A percentile compares a stretch with the other conserved stretches of the same genome.
Conservation (phyloP, 2,888 invertebrate genomes). For the Luperina testacea region DNA sequence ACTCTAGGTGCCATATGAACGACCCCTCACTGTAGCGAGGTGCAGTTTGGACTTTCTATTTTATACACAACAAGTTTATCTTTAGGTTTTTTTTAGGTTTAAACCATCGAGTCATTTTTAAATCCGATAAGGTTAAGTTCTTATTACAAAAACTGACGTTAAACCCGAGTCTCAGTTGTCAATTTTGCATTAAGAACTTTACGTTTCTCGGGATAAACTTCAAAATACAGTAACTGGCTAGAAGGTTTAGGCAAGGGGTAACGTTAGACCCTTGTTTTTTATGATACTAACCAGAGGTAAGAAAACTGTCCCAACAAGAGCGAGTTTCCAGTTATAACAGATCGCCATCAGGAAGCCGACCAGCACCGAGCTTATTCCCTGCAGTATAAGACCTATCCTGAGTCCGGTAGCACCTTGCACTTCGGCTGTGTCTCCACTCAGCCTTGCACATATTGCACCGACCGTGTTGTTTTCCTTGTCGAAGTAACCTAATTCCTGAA, state of each 20-base stretch:
- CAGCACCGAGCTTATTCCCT: slow-evolving; percentile 90
- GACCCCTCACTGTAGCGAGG: no score
- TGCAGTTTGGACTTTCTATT: background rate
- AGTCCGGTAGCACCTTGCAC: slow-evolving; percentile 92
- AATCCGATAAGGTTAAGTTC: no score
- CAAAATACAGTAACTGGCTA: no score
- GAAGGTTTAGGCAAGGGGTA: no score
- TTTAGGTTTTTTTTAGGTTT: no score
- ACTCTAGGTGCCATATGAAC: background rate
- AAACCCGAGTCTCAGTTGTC: no score
- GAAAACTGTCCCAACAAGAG: slow-evolving; percentile 90
- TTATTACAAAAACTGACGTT: no score
- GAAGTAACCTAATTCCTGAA: slow-evolving; percentile 91
- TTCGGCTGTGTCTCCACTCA: slow-evolving; percentile 91
- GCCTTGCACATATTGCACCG: slow-evolving; percentile 91
- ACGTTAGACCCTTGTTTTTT: no score
- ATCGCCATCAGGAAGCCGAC: slow-evolving; percentile 90
- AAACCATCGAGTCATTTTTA: no score
- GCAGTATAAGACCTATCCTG: slow-evolving; percentile 90
- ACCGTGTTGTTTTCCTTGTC: slow-evolving; percentile 91
- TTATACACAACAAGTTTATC: no score
- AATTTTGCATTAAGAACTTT: no score
- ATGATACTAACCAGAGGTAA: slow-evolving; percentile 89
- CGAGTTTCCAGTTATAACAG: slow-evolving; percentile 91
- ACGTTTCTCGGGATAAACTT: no score